These are phyloP conservation scores for Heliconius hermathena DNA, from an alignment of 1,140 invertebrate species.

Conservation along the genomic window DNA sequence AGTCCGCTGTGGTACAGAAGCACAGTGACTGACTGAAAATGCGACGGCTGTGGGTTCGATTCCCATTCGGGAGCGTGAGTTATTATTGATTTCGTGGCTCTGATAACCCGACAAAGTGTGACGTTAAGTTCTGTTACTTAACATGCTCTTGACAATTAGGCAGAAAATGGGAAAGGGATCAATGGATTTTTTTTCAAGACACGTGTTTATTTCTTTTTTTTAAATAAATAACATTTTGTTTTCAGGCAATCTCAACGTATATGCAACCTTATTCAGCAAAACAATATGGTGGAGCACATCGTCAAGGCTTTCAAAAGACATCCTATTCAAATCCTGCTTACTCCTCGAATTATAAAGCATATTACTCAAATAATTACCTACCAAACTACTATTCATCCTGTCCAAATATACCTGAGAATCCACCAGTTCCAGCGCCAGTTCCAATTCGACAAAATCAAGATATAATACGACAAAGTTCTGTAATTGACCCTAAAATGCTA, in stretches of 20 bases:
- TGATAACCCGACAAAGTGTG: neutral
- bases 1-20: no score
- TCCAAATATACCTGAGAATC: conserved; percentile 13
- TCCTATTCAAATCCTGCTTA: conserved; percentile 17
- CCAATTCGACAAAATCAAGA: conserved; percentile 10
- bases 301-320: conserved; percentile 13
- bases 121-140: no score
- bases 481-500: conserved; percentile 14
- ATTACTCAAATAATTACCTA: conserved; percentile 18
- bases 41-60: neutral
- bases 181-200: no score
- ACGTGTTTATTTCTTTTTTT: neutral
- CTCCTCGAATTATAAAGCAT: conserved; percentile 22
- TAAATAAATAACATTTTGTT: conserved; percentile 1
- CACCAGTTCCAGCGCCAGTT: neutral
- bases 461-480: neutral
- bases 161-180: no score
- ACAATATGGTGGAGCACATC: conserved; percentile 24
- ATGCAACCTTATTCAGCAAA: conserved; percentile 12
- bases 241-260: conserved; percentile 34
- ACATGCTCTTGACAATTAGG: no score
- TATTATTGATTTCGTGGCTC: neutral
- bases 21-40: neutral
- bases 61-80: neutral
- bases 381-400: neutral